Base-by-base conservation (phyloP, 2,113 vertebrate species). In the Equus przewalskii region DNA sequence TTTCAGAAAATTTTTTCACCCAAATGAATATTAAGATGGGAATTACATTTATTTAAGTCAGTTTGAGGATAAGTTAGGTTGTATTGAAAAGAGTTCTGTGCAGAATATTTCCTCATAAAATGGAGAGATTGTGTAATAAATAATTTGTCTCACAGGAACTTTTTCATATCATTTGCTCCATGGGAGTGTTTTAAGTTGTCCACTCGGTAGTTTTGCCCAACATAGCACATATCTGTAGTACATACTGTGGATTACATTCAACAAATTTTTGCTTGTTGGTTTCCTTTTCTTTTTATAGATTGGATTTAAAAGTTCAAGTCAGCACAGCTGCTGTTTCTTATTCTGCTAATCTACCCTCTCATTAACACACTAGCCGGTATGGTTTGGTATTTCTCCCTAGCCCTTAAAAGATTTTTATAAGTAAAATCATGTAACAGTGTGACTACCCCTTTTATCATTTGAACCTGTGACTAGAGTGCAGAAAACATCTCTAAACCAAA, bases 51-150 rank as follows among this genome's bases (percentile, higher is more conserved):
- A 54, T 90, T 96, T 75, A 58, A 28, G 7, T 70, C 44, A 10
- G 54, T 49, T 96, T 82, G 33, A 83, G 78, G 88, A 15, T 78
- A 72, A 81, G 15, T 89, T 93, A 89, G 30, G 19, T 73, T 92
- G 79, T 83, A 28, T 64, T 87, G 79, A 73, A 95, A 97, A 86
- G 22, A 67, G 26, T 58, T 85, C 15, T 62, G 0, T 83, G 30
- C 56, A 62, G n/a, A 91, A 36, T 54, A 64, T 82, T 96, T 85
- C 94, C 49, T 91, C 36, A 80, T 46, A 33, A 96, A 94, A 46
- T 24, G 6, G 44, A 72, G 56, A 96, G 30, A 15, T 75, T 9
- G 1, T 41, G 4, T 49, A 56, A 79, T 41, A 72, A 97, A 60
- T 70, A 1, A 58, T 85, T 91, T 76, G 21, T 87, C 67, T 49